Evolutionary conservation across 2,113 vertebrate species (phyloP).

Genomic region (Micronycteris hirsuta): DNA sequence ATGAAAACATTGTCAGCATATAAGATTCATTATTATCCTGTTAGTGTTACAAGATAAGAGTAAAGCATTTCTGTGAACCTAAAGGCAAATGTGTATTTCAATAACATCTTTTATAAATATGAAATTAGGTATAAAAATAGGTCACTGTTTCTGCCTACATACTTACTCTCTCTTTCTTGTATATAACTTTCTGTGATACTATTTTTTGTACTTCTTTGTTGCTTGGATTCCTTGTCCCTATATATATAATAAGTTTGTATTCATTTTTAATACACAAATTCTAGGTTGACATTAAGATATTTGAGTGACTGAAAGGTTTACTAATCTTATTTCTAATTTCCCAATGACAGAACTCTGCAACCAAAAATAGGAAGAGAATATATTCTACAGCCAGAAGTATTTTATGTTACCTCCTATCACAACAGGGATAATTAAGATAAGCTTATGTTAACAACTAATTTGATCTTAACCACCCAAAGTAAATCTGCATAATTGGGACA

Average conservation of each 20-base stretch:
- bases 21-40: slow-evolving; percentile 1
- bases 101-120: slow-evolving; percentile 10
- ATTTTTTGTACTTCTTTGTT: slow-evolving; percentile 14
- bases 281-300: neutral
- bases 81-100: slow-evolving; percentile 25
- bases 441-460: neutral
- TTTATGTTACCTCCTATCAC: neutral
- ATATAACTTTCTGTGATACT: slow-evolving; percentile 9
- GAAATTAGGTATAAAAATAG: neutral
- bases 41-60: neutral
- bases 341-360: neutral
- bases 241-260: neutral
- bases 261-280: neutral
- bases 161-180: neutral
- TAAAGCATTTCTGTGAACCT: neutral
- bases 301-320: neutral
- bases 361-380: neutral
- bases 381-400: neutral
- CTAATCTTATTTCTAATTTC: neutral
- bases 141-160: neutral
- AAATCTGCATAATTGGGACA: neutral
- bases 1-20: neutral
- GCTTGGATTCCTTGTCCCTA: neutral
- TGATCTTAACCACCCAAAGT: neutral
- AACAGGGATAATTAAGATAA: slow-evolving; percentile 14